These are phyloP conservation scores for Daphoenositta chrysoptera DNA, from an alignment of 2,113 vertebrate species.

Conservation along the genomic window DNA sequence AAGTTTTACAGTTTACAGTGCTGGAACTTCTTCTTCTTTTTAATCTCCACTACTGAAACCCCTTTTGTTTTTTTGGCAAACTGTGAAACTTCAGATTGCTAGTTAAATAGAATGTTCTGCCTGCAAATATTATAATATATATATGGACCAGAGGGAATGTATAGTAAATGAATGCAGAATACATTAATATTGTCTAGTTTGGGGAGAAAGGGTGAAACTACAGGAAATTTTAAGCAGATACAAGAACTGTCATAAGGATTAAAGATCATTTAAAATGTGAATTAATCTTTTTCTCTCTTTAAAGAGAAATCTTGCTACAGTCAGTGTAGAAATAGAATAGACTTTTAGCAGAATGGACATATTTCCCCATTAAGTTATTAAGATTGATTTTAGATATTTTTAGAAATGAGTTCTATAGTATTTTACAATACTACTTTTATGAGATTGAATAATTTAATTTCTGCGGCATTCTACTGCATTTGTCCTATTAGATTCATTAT, in stretches of 20 bases:
- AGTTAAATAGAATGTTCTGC: constrained; percentile 5
- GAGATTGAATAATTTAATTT: background rate
- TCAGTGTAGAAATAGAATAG: background rate
- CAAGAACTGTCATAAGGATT: background rate
- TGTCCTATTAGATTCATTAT: background rate
- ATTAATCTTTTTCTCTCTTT: background rate
- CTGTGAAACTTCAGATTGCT: constrained; percentile 9
- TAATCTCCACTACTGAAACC: constrained; percentile 24
- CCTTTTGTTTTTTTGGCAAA: background rate
- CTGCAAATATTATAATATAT: background rate
- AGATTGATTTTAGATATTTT: background rate
- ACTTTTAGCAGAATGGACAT: background rate
- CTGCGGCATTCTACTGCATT: background rate
- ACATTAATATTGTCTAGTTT: background rate
- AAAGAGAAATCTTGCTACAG: background rate
- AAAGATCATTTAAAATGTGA: background rate
- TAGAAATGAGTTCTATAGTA: background rate
- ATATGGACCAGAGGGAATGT: background rate
- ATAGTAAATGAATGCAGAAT: background rate
- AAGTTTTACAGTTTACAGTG: constrained; percentile 34
- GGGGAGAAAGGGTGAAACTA: background rate
- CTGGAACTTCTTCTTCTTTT: constrained; percentile 52
- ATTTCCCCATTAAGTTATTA: background rate
- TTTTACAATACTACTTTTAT: background rate
- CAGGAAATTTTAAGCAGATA: background rate